Conservation (phyloP, 2,113 vertebrate genomes). For the Stomatorhinus ivindoensis region DNA sequence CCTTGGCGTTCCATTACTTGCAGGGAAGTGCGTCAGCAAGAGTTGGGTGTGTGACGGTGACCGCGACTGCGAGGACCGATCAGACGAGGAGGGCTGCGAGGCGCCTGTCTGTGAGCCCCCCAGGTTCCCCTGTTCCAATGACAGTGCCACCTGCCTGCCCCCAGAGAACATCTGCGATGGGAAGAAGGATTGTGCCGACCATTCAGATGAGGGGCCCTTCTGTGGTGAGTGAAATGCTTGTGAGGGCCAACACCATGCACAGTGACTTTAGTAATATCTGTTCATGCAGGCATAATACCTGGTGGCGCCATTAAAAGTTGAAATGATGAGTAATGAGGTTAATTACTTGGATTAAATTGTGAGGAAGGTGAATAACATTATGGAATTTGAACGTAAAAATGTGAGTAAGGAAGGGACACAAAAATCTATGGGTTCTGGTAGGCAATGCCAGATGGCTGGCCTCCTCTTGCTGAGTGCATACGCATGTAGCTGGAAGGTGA, state of each 20-base stretch:
- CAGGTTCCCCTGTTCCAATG: slow-evolving; percentile 76
- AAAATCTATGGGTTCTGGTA: background rate
- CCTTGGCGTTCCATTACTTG: background rate
- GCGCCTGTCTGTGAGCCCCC: slow-evolving; percentile 71
- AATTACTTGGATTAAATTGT: background rate
- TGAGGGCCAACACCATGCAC: background rate
- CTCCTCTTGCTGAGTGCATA: background rate
- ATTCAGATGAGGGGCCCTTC: slow-evolving; percentile 75
- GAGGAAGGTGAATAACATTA: background rate
- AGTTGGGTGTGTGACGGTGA: slow-evolving; percentile 83
- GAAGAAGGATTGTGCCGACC: slow-evolving; percentile 72
- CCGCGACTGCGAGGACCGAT: slow-evolving; percentile 80
- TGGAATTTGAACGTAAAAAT: background rate
- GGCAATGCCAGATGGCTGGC: background rate
- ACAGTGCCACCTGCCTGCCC: slow-evolving; percentile 73
- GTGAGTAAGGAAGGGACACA: background rate
- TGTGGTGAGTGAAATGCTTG: slow-evolving; percentile 58
- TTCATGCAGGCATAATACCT: background rate
- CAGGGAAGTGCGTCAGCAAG: slow-evolving; percentile 81
- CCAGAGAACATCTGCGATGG: slow-evolving; percentile 81
- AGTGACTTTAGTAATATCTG: background rate
- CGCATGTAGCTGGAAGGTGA: background rate
- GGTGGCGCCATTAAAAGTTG: background rate
- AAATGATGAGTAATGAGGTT: background rate
- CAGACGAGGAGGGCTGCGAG: slow-evolving; percentile 77